Base-by-base conservation (phyloP, 1,140 invertebrate genomes). In the Pseudomyrmex concolor region DNA sequence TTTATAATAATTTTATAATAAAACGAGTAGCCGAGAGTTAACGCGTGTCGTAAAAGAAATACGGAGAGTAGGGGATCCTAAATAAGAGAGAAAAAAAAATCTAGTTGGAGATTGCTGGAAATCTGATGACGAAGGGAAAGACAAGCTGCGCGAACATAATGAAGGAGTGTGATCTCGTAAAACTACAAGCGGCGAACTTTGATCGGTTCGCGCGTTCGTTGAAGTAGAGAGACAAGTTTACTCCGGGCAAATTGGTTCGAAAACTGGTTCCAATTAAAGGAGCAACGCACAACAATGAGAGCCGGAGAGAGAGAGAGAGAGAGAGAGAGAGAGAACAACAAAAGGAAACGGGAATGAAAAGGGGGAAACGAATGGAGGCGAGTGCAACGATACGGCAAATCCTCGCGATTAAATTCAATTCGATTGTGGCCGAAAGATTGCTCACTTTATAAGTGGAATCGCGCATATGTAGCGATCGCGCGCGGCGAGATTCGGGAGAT, bases 251-350 rank as follows among this genome's bases (percentile, higher is more conserved):
- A 82, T 82, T 82, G 80, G 34, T 15, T 62, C 10, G 25, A 22
- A 48, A 63, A 74, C 71, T 64, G 45, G 45, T 54, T 74, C 57
- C 70, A 82, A 82, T 74, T 82, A 82, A 82, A 62, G 22, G 68
- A 54, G 43, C 63, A 22, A 70, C 17, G 45, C 10, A 54, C 25
- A 34, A 17, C 43, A 67, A 62, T 60, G 60, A 71, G 22, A 15
- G 12, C 15, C 43, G 55, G 10, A 50, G 57, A n/a, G 43, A 10
- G 50, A 10, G 34, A 34, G 34, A 10, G 43, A 10, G 50, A 10
- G 34, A 34, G 34, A 10, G n/a, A n/a, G 43, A 10, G 50, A 10
- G 34, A 34, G 34, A 10, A 59, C 54, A 70, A 50, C 76, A 50
- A 71, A 80, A 80, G 66, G 55, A 80, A 68, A 50, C 34, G 13